phyloP scores from a whole-genome alignment of 2,797 vertebrate genomes.

The Lepus townsendii region DNA sequence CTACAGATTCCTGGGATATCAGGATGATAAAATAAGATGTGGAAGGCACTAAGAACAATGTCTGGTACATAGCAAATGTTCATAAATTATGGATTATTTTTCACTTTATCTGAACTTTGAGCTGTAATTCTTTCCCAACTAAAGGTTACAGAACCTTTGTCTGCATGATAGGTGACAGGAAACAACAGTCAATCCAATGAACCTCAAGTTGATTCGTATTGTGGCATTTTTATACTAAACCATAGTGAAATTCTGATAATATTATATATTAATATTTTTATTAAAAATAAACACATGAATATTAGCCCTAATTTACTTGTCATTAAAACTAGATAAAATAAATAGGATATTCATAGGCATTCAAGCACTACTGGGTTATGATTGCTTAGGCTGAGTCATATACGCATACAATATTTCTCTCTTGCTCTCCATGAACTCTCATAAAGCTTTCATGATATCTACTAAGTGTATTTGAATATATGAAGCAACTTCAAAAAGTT shows the following conservation, averaged over 20 bases:
- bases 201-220: neutral
- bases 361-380: neutral
- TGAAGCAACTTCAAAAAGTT: too few relatives aligned
- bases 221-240: conserved; percentile 28
- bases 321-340: conserved; percentile 20
- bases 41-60: neutral
- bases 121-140: conserved; percentile 45
- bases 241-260: neutral
- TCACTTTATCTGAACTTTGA: neutral
- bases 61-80: neutral
- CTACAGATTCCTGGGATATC: neutral
- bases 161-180: neutral
- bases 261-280: conserved; percentile 6
- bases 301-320: neutral
- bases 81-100: neutral
- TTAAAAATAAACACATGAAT: conserved; percentile 24
- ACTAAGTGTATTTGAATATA: neutral
- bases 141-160: conserved; percentile 40
- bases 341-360: neutral
- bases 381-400: neutral
- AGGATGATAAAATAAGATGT: neutral
- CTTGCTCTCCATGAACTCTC: neutral
- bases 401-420: neutral
- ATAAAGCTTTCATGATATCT: neutral
- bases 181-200: conserved; percentile 59